phyloP scores from a whole-genome alignment of 2,797 vertebrate genomes.

The Rhinophrynus dorsalis region DNA sequence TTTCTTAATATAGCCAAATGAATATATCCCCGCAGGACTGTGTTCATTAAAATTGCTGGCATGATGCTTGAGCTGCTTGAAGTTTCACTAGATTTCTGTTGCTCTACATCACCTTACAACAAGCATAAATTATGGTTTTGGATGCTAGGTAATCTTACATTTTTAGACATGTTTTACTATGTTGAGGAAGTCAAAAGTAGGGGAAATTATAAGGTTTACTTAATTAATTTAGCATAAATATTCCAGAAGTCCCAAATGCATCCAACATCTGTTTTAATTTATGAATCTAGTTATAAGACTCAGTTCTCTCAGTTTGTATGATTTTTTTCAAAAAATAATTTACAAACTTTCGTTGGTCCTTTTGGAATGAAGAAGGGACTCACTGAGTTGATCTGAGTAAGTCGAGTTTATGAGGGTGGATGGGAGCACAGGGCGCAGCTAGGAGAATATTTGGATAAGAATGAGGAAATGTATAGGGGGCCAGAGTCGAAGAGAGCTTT shows the following conservation, averaged over 20 bases:
- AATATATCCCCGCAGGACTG: neutral
- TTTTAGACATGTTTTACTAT: neutral
- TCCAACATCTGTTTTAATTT: constrained; percentile 12
- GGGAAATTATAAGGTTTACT: constrained; percentile 4
- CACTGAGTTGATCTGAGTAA: too few species aligned
- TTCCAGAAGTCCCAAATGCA: constrained; percentile 1
- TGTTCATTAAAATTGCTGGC: constrained; percentile 10
- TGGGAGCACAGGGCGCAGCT: too few species aligned
- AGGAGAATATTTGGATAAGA: too few species aligned
- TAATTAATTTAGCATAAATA: constrained; percentile 17
- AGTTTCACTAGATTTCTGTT: neutral
- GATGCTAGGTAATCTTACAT: neutral
- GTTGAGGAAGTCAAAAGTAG: neutral
- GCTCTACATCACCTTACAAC: neutral
- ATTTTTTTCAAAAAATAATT: neutral
- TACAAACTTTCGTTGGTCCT: too few species aligned
- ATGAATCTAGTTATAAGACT: neutral
- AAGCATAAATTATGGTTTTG: constrained; percentile 10
- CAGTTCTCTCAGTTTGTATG: neutral
- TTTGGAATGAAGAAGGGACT: too few species aligned
- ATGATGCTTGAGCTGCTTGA: neutral
- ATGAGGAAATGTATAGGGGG: too few species aligned
- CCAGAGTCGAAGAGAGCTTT: too few species aligned
- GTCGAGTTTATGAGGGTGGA: too few species aligned
- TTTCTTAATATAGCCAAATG: constrained; percentile 3